These are phyloP conservation scores for Willowsia nigromaculata DNA, from an alignment of 2,888 invertebrate genomes.

Conservation along the genomic window DNA sequence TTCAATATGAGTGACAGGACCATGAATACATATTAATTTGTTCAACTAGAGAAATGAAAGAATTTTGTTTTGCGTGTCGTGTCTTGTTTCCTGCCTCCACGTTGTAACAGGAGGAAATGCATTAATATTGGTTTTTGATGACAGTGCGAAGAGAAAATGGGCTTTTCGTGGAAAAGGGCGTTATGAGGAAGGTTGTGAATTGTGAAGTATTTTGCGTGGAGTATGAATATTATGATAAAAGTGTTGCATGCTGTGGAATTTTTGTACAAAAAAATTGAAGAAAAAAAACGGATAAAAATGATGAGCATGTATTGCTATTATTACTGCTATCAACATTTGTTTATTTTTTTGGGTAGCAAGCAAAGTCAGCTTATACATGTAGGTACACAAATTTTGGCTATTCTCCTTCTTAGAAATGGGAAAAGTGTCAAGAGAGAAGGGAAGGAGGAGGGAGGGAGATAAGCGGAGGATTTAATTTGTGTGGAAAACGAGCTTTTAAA, in stretches of 20 bases:
- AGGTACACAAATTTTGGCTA: neutral
- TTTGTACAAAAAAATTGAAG: too few relatives aligned
- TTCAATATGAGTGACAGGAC: slow-evolving; percentile 53
- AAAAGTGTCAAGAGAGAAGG: slow-evolving; percentile 41
- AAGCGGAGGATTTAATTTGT: slow-evolving; percentile 53
- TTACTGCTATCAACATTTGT: neutral
- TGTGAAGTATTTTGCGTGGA: neutral
- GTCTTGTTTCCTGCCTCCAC: neutral
- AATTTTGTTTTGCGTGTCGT: slow-evolving; percentile 15
- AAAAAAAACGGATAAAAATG: too few relatives aligned
- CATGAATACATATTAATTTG: slow-evolving; percentile 58
- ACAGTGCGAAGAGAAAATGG: neutral
- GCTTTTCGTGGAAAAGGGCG: neutral
- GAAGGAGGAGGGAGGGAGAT: neutral
- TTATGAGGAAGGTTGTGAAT: neutral
- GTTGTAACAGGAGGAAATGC: neutral
- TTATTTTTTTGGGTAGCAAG: neutral
- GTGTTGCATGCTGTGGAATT: too few relatives aligned
- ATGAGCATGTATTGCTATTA: neutral
- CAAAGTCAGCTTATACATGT: neutral
- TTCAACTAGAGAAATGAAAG: neutral
- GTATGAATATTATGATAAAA: too few relatives aligned
- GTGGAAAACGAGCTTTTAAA: slow-evolving; percentile 66
- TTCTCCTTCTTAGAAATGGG: neutral
- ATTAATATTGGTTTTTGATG: neutral